These are phyloP conservation scores for Anodontia alba DNA, from an alignment of 2,888 invertebrate species.

Conservation along the genomic window DNA sequence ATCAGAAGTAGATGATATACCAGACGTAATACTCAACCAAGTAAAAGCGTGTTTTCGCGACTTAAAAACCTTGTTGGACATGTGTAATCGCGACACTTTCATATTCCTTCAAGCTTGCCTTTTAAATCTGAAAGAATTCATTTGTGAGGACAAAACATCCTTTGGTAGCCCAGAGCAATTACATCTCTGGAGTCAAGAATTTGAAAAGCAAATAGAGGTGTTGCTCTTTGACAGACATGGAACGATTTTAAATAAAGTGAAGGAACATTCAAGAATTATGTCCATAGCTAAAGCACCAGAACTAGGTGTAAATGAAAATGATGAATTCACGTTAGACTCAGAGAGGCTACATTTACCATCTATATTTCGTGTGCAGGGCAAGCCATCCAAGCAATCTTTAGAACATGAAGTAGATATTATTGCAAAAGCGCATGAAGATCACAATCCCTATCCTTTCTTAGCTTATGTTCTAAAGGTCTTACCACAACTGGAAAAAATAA, in stretches of 20 bases:
- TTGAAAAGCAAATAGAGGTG: slow-evolving; percentile 4
- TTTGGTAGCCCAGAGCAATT: background rate
- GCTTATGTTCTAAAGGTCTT: slow-evolving; percentile 22
- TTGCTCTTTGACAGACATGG: slow-evolving; percentile 20
- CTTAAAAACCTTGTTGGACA: background rate
- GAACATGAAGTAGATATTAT: slow-evolving; percentile 25
- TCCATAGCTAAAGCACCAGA: background rate
- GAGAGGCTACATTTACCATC: background rate
- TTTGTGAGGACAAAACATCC: background rate
- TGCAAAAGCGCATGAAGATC: background rate
- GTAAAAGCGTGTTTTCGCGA: background rate
- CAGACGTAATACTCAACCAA: background rate
- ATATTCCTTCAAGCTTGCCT: slow-evolving; percentile 5
- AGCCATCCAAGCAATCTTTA: slow-evolving; percentile 30
- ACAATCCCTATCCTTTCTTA: slow-evolving; percentile 33
- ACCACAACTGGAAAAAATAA: slow-evolving; percentile 33
- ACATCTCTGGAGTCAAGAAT: slow-evolving; percentile 23
- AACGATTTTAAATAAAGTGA: background rate
- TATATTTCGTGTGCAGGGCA: slow-evolving; percentile 33
- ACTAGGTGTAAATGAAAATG: slow-evolving; percentile 6
- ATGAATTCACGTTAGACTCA: background rate
- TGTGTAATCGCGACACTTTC: background rate
- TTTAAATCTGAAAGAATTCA: background rate
- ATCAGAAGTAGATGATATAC: background rate
- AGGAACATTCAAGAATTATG: background rate